These are phyloP conservation scores for Oncorhynchus kisutch DNA, from an alignment of 2,113 vertebrate species.

Conservation along the genomic window DNA sequence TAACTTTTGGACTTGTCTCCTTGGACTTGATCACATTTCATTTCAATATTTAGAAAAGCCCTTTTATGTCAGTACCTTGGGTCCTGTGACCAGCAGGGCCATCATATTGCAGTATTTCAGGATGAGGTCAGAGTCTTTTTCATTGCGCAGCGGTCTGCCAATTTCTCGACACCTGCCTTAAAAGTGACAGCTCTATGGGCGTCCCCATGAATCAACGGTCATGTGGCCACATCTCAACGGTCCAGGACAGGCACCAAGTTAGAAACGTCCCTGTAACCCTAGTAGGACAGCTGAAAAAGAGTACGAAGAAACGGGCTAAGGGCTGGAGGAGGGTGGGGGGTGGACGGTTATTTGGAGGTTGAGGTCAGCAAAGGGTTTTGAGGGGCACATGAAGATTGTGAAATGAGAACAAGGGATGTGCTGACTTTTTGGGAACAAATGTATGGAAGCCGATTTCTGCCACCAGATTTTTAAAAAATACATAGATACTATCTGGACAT, in stretches of 20 bases:
- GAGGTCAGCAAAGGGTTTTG: neutral
- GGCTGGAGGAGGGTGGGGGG: conserved; percentile 9
- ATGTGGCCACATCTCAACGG: conserved; percentile 84
- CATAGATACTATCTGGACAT: too few species aligned
- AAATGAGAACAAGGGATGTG: neutral
- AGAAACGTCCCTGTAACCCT: conserved; percentile 88
- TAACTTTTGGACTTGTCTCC: conserved; percentile 47
- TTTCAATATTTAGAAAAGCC: conserved; percentile 80
- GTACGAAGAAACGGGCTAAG: conserved; percentile 64
- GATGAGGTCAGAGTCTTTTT: conserved; percentile 90
- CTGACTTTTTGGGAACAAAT: neutral
- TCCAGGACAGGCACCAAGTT: conserved; percentile 73
- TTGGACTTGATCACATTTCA: conserved; percentile 58
- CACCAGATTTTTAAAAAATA: too few species aligned
- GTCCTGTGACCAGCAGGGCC: conserved; percentile 85
- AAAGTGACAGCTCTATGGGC: conserved; percentile 96
- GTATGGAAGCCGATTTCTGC: too few species aligned
- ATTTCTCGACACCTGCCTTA: conserved; percentile 92
- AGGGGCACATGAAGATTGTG: neutral
- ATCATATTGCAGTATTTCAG: conserved; percentile 81
- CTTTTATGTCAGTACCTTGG: conserved; percentile 76
- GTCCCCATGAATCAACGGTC: conserved; percentile 95
- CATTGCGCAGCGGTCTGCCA: conserved; percentile 81
- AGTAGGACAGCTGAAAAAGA: conserved; percentile 86
- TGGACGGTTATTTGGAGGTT: neutral